Base-by-base conservation (phyloP, 2,797 vertebrate species). In the Neostethus bicornis region DNA sequence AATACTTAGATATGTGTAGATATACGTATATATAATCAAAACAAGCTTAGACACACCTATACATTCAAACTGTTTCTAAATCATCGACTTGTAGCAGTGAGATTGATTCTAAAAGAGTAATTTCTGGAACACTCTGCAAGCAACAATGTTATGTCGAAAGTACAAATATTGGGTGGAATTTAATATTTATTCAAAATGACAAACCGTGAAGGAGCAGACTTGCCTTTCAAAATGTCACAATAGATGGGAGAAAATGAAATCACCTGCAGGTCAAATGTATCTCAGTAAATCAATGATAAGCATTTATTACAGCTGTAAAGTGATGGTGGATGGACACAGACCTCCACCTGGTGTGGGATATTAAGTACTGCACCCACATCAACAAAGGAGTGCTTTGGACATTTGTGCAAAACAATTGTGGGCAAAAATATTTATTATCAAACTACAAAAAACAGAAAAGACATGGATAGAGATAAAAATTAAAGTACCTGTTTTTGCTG, bases 401-500 rank as follows among this genome's bases (percentile, higher is more conserved):
- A 39, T 35, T 24, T 16, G 37, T 4, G 6, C 7, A 35, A 8
- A n/a, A 39, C 12, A 11, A 43, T 5, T 8, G 12, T 13, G 9
- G 23, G 3, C 5, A 3, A 19, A 29, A 25, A 5, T 16, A 24
- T 46, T 49, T 51, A 20, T 10, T 0, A 9, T 38, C n/a, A 56
- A 2, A 43, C 31, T n/a, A 28, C 0, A 51, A 1, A 49, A 21
- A 21, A 35, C 17, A 43, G 3, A 42, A 31, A 2, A 46, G 13
- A 9, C n/a, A 23, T 7, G 16, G 4, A 25, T 14, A 14, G 10
- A 46, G 12, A 5, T 8, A 8, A 5, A 21, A 8, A 66, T 62
- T 14, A 60, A 26, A 38, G 86, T 94, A 99, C 97, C 96, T 94
- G 93, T 94, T 90, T 87, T 96, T 93, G 89, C 94, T 94, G 83